A percentile compares a stretch with the other conserved stretches of the same genome.
phyloP scores from a whole-genome alignment of 2,888 invertebrate species.

The Ligdia adustata region DNA sequence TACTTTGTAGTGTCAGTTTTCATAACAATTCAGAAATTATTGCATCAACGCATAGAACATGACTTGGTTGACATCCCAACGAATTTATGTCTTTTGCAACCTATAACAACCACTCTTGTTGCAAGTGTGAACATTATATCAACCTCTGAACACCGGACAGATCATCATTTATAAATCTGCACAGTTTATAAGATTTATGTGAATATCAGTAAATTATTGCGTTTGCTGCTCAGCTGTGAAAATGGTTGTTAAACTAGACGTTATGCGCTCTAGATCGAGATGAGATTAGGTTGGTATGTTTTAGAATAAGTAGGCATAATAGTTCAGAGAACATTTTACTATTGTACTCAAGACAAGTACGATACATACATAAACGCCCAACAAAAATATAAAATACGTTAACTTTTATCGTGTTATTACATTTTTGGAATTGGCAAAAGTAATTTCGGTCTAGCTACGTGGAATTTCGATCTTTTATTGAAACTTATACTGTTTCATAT shows the following conservation, averaged over 20 bases:
- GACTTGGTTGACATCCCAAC: slow-evolving; percentile 29
- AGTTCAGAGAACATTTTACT: too few relatives aligned
- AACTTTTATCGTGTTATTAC: too few relatives aligned
- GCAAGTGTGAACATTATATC: slow-evolving; percentile 69
- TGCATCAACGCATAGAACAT: slow-evolving; percentile 30
- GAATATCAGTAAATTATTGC: slow-evolving; percentile 35
- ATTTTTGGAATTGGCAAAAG: too few relatives aligned
- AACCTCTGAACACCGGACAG: slow-evolving; percentile 52
- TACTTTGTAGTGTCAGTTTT: slow-evolving; percentile 6
- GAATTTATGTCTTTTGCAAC: slow-evolving; percentile 29
- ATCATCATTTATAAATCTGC: slow-evolving; percentile 63
- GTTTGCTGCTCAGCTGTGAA: slow-evolving; percentile 14
- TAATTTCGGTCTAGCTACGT: too few relatives aligned
- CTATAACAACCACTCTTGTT: slow-evolving; percentile 14
- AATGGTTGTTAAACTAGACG: slow-evolving; percentile 2
- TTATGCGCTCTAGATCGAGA: too few relatives aligned
- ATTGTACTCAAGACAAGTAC: too few relatives aligned
- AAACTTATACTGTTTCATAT: too few relatives aligned
- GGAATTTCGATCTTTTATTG: too few relatives aligned
- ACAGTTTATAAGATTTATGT: slow-evolving; percentile 48
- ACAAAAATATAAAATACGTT: too few relatives aligned
- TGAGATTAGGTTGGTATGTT: too few relatives aligned
- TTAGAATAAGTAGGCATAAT: too few relatives aligned
- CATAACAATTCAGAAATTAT: slow-evolving; percentile 20
- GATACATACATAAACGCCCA: too few relatives aligned